A percentile compares a stretch with the other conserved stretches of the same genome.
Conservation (phyloP, 2,888 invertebrate species). For the Cecidostiba fungosa region DNA sequence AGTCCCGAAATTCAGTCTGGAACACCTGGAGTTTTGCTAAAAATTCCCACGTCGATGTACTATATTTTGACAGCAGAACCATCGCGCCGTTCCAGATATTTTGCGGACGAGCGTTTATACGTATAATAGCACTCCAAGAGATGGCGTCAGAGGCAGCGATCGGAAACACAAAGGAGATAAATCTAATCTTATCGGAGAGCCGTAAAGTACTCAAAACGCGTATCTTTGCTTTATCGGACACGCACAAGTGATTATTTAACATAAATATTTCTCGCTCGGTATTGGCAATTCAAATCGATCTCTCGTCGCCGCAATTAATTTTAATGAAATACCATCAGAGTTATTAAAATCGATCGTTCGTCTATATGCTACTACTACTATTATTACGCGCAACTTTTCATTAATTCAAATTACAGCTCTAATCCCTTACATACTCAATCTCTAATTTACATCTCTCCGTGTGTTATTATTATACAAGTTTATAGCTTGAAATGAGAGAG, state of each 20-base stretch:
- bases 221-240: conserved; percentile 34
- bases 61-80: too few species aligned
- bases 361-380: too few species aligned
- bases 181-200: conserved; percentile 50
- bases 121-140: conserved; percentile 36
- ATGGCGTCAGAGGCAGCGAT: conserved; percentile 48
- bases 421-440: not conserved
- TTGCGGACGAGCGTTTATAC: not conserved
- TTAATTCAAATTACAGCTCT: too few species aligned
- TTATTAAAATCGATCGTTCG: not conserved
- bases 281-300: not conserved
- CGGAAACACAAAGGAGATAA: conserved; percentile 28
- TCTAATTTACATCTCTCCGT: not conserved
- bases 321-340: not conserved
- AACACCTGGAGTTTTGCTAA: too few species aligned
- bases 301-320: not conserved
- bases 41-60: too few species aligned
- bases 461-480: too few species aligned
- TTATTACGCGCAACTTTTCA: not conserved
- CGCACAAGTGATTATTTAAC: conserved; percentile 35
- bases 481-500: too few species aligned
- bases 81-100: too few species aligned
- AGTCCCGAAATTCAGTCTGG: too few species aligned
- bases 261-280: conserved; percentile 8
- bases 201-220: not conserved